Percentiles rank a stretch among this genome's conserved stretches.
Evolutionary conservation across 2,888 invertebrate species (phyloP).

Genomic region (Prosopocoilus inquinatus): DNA sequence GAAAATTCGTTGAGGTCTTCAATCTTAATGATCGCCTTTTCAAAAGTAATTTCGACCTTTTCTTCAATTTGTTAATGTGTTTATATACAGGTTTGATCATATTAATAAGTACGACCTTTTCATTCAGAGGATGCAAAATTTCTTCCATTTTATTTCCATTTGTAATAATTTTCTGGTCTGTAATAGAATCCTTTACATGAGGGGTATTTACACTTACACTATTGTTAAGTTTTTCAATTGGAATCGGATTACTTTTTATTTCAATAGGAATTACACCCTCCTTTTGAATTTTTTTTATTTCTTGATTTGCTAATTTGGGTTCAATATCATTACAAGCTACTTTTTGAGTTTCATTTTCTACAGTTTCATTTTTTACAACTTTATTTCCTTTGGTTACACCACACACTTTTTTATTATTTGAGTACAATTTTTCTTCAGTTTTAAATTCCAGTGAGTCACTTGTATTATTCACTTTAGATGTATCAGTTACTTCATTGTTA

Average conservation of each 20-base stretch:
- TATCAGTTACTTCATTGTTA: not conserved
- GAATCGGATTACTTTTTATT: conserved; percentile 4
- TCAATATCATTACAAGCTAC: not conserved
- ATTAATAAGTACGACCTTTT: too few relatives aligned
- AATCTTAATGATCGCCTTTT: too few relatives aligned
- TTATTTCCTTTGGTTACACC: not conserved
- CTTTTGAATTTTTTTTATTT: not conserved
- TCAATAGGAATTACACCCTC: not conserved
- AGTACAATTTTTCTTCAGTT: too few relatives aligned
- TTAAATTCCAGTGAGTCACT: too few relatives aligned
- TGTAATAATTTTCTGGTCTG: not conserved
- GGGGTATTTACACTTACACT: not conserved
- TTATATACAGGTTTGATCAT: too few relatives aligned
- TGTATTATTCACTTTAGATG: too few relatives aligned
- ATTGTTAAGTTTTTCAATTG: not conserved
- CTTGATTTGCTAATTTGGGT: not conserved
- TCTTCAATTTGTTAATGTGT: too few relatives aligned
- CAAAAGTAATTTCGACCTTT: too few relatives aligned
- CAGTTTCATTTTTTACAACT: not conserved
- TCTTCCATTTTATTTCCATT: not conserved
- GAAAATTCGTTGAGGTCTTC: too few relatives aligned
- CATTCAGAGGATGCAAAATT: not conserved
- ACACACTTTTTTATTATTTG: not conserved
- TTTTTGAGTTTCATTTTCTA: not conserved
- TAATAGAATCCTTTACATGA: not conserved